Percentiles rank a stretch among this genome's conserved stretches.
These are phyloP conservation scores for Leucophenga montana DNA, from an alignment of 2,888 invertebrate genomes.

Conservation along the genomic window DNA sequence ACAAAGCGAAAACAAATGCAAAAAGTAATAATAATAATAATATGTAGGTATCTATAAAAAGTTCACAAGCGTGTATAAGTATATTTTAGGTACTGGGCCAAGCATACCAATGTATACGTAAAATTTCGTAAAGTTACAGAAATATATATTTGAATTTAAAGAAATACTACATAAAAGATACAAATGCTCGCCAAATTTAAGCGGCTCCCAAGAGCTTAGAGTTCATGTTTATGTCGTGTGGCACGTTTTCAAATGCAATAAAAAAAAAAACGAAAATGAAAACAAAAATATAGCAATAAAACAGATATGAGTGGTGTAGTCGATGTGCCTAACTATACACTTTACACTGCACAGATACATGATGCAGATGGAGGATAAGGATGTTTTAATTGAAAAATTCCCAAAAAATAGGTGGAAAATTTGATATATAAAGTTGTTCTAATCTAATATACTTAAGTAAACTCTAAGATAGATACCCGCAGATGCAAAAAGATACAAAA, in stretches of 20 bases:
- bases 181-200: background rate
- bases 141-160: background rate
- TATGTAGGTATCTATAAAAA: background rate
- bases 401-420: too few species aligned
- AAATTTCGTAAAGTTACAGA: slow-evolving; percentile 52
- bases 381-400: too few species aligned
- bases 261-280: slow-evolving; percentile 26
- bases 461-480: too few species aligned
- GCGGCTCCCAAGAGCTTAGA: slow-evolving; percentile 1
- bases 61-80: background rate
- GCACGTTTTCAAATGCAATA: slow-evolving; percentile 31
- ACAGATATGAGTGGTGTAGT: background rate
- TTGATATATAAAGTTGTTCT: too few species aligned
- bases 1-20: slow-evolving; percentile 12
- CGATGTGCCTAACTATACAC: background rate
- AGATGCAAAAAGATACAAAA: too few species aligned
- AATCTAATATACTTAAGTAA: too few species aligned
- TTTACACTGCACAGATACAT: too few species aligned
- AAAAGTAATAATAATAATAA: slow-evolving; percentile 14
- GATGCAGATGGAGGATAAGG: too few species aligned
- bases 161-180: background rate
- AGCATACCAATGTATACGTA: slow-evolving; percentile 32
- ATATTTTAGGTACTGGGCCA: slow-evolving; percentile 5
- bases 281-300: slow-evolving; percentile 30
- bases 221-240: slow-evolving; percentile 20